Percentiles rank a stretch among this genome's conserved stretches.
phyloP scores from a whole-genome alignment of 2,113 vertebrate genomes.

The Cromileptes altivelis region DNA sequence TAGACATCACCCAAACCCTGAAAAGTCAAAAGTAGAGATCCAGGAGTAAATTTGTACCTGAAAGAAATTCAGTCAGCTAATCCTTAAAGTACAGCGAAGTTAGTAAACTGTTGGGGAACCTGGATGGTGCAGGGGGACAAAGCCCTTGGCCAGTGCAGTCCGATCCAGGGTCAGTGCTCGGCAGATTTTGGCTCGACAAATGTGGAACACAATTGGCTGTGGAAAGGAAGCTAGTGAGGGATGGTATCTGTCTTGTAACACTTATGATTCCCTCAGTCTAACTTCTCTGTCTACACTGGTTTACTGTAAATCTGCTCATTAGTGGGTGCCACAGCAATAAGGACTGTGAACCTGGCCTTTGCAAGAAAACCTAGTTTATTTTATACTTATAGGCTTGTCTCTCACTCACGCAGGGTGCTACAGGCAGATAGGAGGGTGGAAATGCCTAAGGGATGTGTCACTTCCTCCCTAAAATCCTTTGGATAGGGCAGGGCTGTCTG shows the following conservation, averaged over 20 bases:
- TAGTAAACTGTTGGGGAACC: neutral
- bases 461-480: slow-evolving; percentile 71
- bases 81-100: neutral
- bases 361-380: slow-evolving; percentile 1
- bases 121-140: neutral
- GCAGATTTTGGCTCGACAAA: neutral
- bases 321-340: neutral
- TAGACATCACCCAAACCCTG: neutral
- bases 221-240: neutral
- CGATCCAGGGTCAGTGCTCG: neutral
- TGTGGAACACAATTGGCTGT: neutral
- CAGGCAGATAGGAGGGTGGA: slow-evolving; percentile 70
- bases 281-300: neutral
- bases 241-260: neutral
- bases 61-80: too few species aligned
- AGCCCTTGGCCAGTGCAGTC: neutral
- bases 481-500: slow-evolving; percentile 62
- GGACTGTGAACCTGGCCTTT: neutral
- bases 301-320: neutral
- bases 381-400: neutral
- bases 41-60: neutral
- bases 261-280: neutral
- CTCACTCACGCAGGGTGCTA: slow-evolving; percentile 27
- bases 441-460: slow-evolving; percentile 80
- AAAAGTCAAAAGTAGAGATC: neutral